Conservation (phyloP, 2,888 invertebrate species). For the Acrobasis consociella region DNA sequence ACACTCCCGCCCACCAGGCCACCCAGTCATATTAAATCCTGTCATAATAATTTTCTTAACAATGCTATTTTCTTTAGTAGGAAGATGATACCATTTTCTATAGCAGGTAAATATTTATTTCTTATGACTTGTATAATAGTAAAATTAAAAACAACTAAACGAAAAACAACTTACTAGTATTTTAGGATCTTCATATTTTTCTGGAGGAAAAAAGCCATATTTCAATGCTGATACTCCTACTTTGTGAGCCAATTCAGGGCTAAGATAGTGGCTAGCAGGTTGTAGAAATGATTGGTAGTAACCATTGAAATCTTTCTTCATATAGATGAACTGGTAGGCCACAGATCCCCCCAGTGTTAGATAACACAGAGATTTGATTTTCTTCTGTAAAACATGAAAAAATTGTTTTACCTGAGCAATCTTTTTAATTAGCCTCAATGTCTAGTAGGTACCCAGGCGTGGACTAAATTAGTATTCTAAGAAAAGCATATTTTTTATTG, state of each 20-base stretch:
- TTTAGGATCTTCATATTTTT: conserved; percentile 83
- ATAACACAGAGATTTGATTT: conserved; percentile 85
- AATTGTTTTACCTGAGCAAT: too few relatives aligned
- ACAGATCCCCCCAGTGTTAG: conserved; percentile 85
- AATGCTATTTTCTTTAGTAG: too few relatives aligned
- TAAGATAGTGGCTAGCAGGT: conserved; percentile 86
- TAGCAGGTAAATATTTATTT: background rate
- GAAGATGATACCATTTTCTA: background rate
- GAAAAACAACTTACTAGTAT: conserved; percentile 83
- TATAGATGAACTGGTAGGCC: conserved; percentile 86
- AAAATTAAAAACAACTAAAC: background rate
- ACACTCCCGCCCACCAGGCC: too few relatives aligned
- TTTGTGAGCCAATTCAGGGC: conserved; percentile 93
- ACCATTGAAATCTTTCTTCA: conserved; percentile 89
- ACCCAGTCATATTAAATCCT: too few relatives aligned
- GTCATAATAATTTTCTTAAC: too few relatives aligned
- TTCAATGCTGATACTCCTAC: conserved; percentile 89
- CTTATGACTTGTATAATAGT: background rate
- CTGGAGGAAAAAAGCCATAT: conserved; percentile 87
- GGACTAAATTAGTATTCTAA: too few relatives aligned
- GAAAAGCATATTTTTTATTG: too few relatives aligned
- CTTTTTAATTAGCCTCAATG: background rate
- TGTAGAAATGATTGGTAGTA: conserved; percentile 89
- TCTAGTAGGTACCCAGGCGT: too few relatives aligned
- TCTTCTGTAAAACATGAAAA: conserved; percentile 75